These are phyloP conservation scores for Saguinus imperator DNA, from an alignment of 2,113 vertebrate genomes.

Conservation along the genomic window DNA sequence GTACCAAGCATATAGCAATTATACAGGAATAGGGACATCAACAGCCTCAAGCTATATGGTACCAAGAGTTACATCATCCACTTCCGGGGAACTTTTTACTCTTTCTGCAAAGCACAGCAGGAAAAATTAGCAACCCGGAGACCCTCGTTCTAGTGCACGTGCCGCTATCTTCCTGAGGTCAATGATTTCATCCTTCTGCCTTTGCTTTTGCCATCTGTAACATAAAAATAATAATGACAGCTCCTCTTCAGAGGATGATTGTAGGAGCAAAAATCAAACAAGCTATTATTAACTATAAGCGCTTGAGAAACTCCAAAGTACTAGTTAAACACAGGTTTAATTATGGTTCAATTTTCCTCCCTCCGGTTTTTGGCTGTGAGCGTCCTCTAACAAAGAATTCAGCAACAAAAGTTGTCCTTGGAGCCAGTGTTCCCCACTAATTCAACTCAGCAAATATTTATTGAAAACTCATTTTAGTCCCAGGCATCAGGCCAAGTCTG, in stretches of 20 bases:
- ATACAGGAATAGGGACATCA: background rate
- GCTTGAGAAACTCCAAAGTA: background rate
- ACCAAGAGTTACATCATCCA: background rate
- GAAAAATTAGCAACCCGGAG: background rate
- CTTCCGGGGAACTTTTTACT: background rate
- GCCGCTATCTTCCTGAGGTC: background rate
- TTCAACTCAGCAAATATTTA: constrained; percentile 46
- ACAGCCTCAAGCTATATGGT: background rate
- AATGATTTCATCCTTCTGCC: background rate
- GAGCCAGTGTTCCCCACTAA: background rate
- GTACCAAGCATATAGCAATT: background rate
- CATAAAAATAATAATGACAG: background rate
- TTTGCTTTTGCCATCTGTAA: background rate
- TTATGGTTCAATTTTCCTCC: constrained; percentile 31
- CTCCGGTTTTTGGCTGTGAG: background rate
- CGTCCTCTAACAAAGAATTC: constrained; percentile 40
- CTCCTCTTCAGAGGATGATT: background rate
- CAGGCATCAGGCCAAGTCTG: background rate
- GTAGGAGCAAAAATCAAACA: constrained; percentile 24
- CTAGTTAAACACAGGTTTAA: background rate
- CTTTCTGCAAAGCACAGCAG: background rate
- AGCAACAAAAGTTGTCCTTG: constrained; percentile 44
- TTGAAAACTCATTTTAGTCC: constrained; percentile 34
- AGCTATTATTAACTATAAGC: background rate
- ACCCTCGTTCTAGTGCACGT: fast-evolving